A percentile compares a stretch with the other conserved stretches of the same genome.
These are phyloP conservation scores for Cryptops parisi DNA, from an alignment of 2,888 invertebrate species.

Conservation along the genomic window DNA sequence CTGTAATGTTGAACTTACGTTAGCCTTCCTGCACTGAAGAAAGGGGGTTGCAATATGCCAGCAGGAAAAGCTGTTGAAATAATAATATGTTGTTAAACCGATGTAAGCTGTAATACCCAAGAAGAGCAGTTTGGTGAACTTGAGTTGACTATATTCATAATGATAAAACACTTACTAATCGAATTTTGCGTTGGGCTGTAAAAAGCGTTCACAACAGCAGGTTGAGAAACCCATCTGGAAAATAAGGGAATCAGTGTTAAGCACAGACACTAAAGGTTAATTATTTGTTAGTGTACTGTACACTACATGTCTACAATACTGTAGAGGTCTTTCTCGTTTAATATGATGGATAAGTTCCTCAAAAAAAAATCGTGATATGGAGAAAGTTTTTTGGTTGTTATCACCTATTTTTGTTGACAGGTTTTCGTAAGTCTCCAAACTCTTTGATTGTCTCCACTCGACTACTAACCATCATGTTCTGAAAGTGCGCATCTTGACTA, in stretches of 20 bases:
- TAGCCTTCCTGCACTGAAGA: slow-evolving; percentile 12
- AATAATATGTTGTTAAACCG: neutral
- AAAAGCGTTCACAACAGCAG: neutral
- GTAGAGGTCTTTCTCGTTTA: no score
- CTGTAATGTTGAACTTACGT: slow-evolving; percentile 7
- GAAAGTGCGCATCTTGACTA: neutral
- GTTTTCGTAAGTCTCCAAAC: neutral
- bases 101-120: no score
- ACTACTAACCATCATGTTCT: neutral
- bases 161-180: neutral
- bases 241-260: no score
- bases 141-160: neutral
- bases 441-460: neutral
- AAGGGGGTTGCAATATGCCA: slow-evolving; percentile 14
- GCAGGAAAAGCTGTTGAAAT: slow-evolving; percentile 12
- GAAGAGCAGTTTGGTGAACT: no score
- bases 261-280: no score
- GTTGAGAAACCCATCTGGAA: neutral
- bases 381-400: neutral
- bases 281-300: no score
- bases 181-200: neutral
- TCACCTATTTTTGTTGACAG: neutral
- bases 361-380: no score
- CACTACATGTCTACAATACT: no score
- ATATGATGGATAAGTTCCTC: no score